Base-by-base conservation (phyloP, 2,888 invertebrate genomes). In the Hirtodrosophila confusa region DNA sequence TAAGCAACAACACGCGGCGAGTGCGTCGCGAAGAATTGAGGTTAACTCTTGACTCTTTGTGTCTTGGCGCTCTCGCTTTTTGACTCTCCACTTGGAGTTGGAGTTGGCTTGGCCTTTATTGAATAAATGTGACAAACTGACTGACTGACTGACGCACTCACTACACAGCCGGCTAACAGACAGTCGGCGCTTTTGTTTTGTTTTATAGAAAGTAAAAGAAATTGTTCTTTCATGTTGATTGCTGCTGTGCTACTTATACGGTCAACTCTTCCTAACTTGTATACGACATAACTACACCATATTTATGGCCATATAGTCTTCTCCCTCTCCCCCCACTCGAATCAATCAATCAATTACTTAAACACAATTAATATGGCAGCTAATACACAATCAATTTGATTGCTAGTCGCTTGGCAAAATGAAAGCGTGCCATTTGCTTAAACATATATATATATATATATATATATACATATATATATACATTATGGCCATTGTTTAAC, bases 191-290 rank as follows among this genome's bases (percentile, higher is more conserved):
- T 70, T 68, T 65, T 80, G 75, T 80, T 73, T 83, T 65, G 69
- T 49, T 80, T 80, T 78, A 80, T 83, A 83, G 82, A 83, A 83
- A 83, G 82, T 87, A 83, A 87, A 86, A 87, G 85, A 83, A 83
- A 83, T 83, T 83, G 87, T 83, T 74, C 76, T 76, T 72, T 80
- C 49, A 64, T 77, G 78, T 68, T 67, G 71, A 58, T 69, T 69
- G 74, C 61, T 35, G 54, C 36, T 80, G 80, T 84, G 80, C 80
- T 57, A 80, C 75, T 78, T 68, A 62, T 62, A 49, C 54, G 60
- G 55, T 31, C 37, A 54, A 41, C 31, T 35, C 39, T 24, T 48
- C 36, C 37, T 53, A 54, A 39, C 57, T 72, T 37, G 40, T 56
- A 10, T 48, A 47, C 35, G 27, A 64, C 64, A 64, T 50, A 58